These are phyloP conservation scores for Lepeophtheirus salmonis DNA, from an alignment of 1,140 invertebrate species.

Conservation along the genomic window DNA sequence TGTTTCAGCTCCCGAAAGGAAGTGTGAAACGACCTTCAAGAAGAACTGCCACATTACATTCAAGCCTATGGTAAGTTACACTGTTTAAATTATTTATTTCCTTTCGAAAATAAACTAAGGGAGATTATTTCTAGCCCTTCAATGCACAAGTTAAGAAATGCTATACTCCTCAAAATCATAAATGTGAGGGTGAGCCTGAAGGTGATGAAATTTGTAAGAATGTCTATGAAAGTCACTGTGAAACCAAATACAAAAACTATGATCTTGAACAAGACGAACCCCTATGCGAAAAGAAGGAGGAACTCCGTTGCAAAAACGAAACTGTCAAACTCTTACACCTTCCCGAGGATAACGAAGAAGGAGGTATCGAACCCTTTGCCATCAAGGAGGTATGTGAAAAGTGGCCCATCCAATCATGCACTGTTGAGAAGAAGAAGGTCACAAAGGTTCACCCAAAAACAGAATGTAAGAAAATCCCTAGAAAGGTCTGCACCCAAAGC, in stretches of 20 bases:
- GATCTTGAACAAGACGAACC: constrained; percentile 3
- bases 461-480: constrained; percentile 10
- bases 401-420: constrained; percentile 16
- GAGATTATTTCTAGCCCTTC: neutral
- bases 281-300: neutral
- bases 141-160: neutral
- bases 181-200: neutral
- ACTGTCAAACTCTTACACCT: neutral
- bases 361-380: neutral
- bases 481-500: constrained; percentile 15
- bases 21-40: constrained; percentile 15
- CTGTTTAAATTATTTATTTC: neutral
- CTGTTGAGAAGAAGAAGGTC: constrained; percentile 5
- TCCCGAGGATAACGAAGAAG: neutral
- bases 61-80: constrained; percentile 8
- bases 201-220: neutral
- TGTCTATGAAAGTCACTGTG: neutral
- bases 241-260: constrained; percentile 1
- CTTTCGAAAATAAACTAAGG: neutral
- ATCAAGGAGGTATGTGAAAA: constrained; percentile 11
- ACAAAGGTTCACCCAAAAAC: constrained; percentile 10
- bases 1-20: neutral
- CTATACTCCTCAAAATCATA: neutral
- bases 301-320: neutral
- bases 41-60: constrained; percentile 17